These are phyloP conservation scores for Ginglymostoma cirratum DNA, from an alignment of 2,113 vertebrate genomes.

Conservation along the genomic window DNA sequence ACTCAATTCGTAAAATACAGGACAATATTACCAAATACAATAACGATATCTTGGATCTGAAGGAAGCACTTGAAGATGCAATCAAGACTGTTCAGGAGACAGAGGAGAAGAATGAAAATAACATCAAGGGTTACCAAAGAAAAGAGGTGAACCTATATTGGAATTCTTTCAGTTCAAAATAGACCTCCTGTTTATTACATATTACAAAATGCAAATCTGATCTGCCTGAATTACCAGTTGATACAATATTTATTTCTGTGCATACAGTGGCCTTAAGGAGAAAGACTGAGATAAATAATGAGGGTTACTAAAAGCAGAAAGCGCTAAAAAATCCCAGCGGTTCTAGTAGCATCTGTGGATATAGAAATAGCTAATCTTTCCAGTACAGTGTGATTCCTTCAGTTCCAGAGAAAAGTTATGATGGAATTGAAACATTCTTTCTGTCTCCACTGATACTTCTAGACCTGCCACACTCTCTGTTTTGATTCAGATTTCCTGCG, in stretches of 20 bases:
- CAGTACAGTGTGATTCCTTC: too few relatives aligned
- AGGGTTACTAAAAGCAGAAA: too few relatives aligned
- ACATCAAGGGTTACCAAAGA: conserved; percentile 57
- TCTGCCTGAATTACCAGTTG: neutral
- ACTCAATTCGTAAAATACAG: conserved; percentile 61
- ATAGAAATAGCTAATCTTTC: too few relatives aligned
- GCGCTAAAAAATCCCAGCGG: too few relatives aligned
- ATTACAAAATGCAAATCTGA: neutral
- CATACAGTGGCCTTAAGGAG: neutral
- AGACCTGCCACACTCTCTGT: too few relatives aligned
- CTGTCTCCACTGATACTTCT: too few relatives aligned
- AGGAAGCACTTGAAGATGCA: conserved; percentile 62
- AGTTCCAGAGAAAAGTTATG: too few relatives aligned
- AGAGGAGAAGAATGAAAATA: conserved; percentile 63
- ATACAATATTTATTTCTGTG: neutral
- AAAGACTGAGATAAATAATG: neutral
- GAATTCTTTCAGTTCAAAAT: neutral
- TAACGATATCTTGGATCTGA: conserved; percentile 62
- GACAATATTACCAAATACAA: conserved; percentile 65
- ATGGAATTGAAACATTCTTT: too few relatives aligned
- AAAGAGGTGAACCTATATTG: conserved; percentile 60
- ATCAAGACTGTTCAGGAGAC: conserved; percentile 53
- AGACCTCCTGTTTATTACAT: neutral
- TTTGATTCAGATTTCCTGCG: too few relatives aligned
- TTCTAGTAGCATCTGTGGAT: too few relatives aligned